A percentile compares a stretch with the other conserved stretches of the same genome.
These are phyloP conservation scores for Zaprionus kolodkinae DNA, from an alignment of 1,140 invertebrate genomes.

Conservation along the genomic window DNA sequence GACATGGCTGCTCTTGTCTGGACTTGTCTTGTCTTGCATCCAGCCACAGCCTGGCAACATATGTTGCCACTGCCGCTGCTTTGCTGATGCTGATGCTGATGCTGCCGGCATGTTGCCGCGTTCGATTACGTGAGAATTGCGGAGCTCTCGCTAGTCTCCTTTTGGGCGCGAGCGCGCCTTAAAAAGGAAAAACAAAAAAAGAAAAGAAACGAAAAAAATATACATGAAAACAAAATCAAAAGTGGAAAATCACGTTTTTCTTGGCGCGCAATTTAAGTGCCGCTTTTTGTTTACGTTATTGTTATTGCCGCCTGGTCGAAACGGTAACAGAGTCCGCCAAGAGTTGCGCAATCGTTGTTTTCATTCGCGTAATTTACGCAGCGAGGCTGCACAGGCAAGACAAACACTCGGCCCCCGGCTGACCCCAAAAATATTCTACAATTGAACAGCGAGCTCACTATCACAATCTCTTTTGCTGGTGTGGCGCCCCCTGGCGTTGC, in stretches of 20 bases:
- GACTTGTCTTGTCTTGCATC: neutral
- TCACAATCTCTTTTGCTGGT: conserved; percentile 60
- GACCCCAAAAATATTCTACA: conserved; percentile 65
- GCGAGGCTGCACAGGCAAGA: conserved; percentile 34
- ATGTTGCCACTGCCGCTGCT: conserved; percentile 44
- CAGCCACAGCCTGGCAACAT: conserved; percentile 53
- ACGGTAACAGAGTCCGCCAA: conserved; percentile 63
- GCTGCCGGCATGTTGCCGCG: conserved; percentile 37
- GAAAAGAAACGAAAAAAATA: neutral
- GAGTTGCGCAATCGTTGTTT: conserved; percentile 54
- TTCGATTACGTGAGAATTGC: conserved; percentile 71
- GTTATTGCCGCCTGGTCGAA: conserved; percentile 54
- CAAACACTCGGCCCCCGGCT: conserved; percentile 3
- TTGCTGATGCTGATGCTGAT: neutral
- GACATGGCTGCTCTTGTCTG: conserved; percentile 1
- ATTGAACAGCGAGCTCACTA: conserved; percentile 32
- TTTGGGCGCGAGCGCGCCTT: conserved; percentile 63
- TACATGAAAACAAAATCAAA: conserved; percentile 54
- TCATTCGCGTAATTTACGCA: conserved; percentile 67
- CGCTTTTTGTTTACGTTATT: conserved; percentile 56
- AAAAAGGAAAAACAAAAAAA: conserved; percentile 31
- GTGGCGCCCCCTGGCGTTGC: conserved; percentile 18
- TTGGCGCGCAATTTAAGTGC: conserved; percentile 72
- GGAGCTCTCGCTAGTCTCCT: conserved; percentile 54
- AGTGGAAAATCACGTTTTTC: conserved; percentile 79